A percentile compares a stretch with the other conserved stretches of the same genome.
Evolutionary conservation across 2,797 vertebrate species (phyloP).

Genomic region (Numenius phaeopus): DNA sequence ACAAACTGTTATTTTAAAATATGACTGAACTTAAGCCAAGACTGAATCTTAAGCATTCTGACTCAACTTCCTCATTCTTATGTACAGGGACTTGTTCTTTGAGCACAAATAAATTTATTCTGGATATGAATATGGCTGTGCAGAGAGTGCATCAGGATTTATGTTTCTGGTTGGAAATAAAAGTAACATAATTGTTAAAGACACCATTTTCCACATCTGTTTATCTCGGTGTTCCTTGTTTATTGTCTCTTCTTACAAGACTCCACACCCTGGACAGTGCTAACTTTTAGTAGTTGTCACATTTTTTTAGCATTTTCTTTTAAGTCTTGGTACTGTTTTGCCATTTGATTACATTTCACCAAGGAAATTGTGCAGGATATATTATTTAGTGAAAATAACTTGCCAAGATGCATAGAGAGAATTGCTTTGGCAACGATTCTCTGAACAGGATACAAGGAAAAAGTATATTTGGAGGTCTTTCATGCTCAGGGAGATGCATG

Average conservation of each 20-base stretch:
- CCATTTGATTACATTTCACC: not conserved
- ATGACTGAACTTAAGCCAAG: not conserved
- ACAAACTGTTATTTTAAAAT: not conserved
- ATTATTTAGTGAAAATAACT: not conserved
- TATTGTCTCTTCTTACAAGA: not conserved
- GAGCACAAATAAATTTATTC: slow-evolving; percentile 11
- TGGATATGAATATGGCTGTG: not conserved
- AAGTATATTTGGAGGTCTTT: not conserved
- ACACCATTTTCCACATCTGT: not conserved
- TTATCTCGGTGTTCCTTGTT: not conserved
- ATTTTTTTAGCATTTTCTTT: not conserved
- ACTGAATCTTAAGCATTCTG: not conserved
- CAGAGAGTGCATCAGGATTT: not conserved
- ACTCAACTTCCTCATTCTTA: not conserved
- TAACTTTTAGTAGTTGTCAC: not conserved
- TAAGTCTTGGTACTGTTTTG: not conserved
- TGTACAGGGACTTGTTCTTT: not conserved
- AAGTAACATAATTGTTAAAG: not conserved
- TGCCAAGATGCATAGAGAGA: not conserved
- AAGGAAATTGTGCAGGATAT: not conserved
- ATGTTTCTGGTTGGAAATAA: slow-evolving; percentile 4
- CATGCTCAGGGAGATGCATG: not conserved
- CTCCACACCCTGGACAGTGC: not conserved
- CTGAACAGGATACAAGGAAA: not conserved
- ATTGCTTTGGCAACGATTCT: not conserved